Conservation (phyloP, 2,113 vertebrate genomes). For the Acrocephalus arundinaceus region DNA sequence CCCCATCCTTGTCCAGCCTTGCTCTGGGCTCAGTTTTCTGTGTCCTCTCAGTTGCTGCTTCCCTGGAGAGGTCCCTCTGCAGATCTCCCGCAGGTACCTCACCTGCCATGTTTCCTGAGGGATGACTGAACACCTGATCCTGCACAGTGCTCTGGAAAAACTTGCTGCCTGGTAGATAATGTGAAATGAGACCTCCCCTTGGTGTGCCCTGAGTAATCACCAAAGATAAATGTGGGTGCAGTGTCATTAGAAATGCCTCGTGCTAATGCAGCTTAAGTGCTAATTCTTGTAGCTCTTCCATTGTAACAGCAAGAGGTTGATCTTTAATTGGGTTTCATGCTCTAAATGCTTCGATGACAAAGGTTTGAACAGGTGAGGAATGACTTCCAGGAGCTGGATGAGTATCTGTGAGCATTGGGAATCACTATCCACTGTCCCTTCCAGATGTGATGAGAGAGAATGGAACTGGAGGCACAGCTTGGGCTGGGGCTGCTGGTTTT, state of each 20-base stretch:
- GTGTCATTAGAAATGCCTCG: conserved; percentile 16
- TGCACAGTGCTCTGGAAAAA: background rate
- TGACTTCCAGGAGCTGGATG: conserved; percentile 17
- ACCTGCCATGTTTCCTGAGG: background rate
- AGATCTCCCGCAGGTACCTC: background rate
- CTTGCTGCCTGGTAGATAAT: background rate
- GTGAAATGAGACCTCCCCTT: background rate
- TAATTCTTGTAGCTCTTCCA: conserved; percentile 63
- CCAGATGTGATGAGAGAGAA: background rate
- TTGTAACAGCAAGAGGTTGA: conserved; percentile 60
- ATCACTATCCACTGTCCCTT: background rate
- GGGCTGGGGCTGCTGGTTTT: background rate
- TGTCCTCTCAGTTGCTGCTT: too few species aligned
- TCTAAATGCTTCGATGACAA: conserved; percentile 65
- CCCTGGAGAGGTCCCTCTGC: background rate
- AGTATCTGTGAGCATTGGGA: background rate
- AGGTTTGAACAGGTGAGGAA: conserved; percentile 65
- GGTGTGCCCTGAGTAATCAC: background rate
- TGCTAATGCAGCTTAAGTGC: conserved; percentile 67
- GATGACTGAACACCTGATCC: background rate
- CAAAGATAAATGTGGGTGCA: conserved; percentile 49
- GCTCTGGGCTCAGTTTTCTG: background rate
- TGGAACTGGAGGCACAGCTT: background rate
- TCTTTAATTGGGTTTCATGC: conserved; percentile 72
- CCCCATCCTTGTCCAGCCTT: background rate